phyloP scores from a whole-genome alignment of 2,113 vertebrate genomes.

The Crypturellus undulatus region DNA sequence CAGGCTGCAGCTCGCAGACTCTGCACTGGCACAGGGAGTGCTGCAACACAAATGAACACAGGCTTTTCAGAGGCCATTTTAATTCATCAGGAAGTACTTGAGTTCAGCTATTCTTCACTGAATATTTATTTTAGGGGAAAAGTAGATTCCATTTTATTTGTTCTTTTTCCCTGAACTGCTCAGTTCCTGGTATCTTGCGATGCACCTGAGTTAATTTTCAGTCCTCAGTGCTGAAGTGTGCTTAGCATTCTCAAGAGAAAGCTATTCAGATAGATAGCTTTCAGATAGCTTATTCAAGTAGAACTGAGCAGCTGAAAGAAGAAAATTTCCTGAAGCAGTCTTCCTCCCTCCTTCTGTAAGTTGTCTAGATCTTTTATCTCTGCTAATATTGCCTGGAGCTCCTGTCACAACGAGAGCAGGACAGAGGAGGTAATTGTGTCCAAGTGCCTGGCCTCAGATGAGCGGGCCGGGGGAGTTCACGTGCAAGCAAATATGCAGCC shows the following conservation, averaged over 20 bases:
- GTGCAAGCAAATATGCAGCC: background rate
- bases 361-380: conserved; percentile 10
- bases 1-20: background rate
- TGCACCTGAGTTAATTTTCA: background rate
- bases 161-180: background rate
- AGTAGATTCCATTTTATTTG: background rate
- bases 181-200: background rate
- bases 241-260: background rate
- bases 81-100: background rate
- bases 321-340: conserved; percentile 26
- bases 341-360: conserved; percentile 2
- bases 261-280: conserved; percentile 22
- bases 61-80: background rate
- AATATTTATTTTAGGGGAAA: background rate
- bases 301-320: background rate
- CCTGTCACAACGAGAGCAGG: background rate
- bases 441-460: conserved; percentile 22
- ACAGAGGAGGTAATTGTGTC: background rate
- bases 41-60: background rate
- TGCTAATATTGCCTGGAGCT: conserved; percentile 21
- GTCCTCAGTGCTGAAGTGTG: background rate
- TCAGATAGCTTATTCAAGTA: background rate
- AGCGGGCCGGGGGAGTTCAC: background rate
- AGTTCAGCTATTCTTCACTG: background rate
- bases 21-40: background rate